Percentiles rank a stretch among this genome's conserved stretches.
phyloP scores from a whole-genome alignment of 2,797 vertebrate genomes.

The Microctenopoma lineatum region DNA sequence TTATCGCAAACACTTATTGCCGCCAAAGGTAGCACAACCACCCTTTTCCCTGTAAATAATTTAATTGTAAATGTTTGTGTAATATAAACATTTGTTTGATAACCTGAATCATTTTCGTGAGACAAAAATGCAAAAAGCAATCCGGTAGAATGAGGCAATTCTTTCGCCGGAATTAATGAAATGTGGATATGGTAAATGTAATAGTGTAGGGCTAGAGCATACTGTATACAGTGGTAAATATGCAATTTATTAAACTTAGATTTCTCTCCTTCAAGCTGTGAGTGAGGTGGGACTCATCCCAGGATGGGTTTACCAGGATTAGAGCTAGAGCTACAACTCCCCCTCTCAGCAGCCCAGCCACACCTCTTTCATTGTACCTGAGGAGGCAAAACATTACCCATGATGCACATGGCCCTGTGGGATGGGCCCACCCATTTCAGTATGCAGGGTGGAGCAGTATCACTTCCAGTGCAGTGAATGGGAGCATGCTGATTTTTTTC shows the following conservation, averaged over 20 bases:
- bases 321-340: slow-evolving; percentile 77
- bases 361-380: slow-evolving; percentile 80
- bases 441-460: slow-evolving; percentile 25
- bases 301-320: slow-evolving; percentile 76
- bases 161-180: background rate
- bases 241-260: background rate
- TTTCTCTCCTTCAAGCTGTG: slow-evolving; percentile 50
- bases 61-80: too few relatives aligned
- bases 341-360: slow-evolving; percentile 76
- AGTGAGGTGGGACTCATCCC: slow-evolving; percentile 64
- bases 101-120: too few relatives aligned
- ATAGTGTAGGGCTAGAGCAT: slow-evolving; percentile 16
- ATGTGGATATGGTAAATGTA: slow-evolving; percentile 2
- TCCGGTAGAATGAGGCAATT: too few relatives aligned
- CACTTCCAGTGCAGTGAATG: slow-evolving; percentile 9
- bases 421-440: slow-evolving; percentile 53
- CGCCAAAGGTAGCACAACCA: too few relatives aligned
- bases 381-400: slow-evolving; percentile 77
- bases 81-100: too few relatives aligned
- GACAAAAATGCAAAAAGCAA: too few relatives aligned
- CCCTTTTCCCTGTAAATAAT: too few relatives aligned
- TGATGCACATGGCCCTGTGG: slow-evolving; percentile 66
- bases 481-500: slow-evolving; percentile 8
- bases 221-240: slow-evolving; percentile 22
- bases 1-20: too few relatives aligned